phyloP scores from a whole-genome alignment of 1,140 invertebrate genomes.

The Chymomyza costata region DNA sequence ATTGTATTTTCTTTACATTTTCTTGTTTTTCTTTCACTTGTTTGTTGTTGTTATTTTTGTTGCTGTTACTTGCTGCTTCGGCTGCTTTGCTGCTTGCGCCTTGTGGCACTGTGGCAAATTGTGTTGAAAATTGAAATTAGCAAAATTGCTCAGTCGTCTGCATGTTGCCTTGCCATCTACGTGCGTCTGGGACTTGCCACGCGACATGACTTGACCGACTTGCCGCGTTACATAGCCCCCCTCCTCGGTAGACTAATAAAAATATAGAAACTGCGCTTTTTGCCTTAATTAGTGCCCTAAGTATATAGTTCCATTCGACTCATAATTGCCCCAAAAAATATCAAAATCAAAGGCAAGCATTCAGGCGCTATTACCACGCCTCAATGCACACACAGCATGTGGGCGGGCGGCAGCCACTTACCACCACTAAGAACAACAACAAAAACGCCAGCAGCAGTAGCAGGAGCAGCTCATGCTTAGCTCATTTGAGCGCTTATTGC shows the following conservation, averaged over 20 bases:
- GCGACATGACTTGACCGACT: constrained; percentile 20
- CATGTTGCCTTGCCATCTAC: not conserved
- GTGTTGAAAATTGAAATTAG: constrained; percentile 66
- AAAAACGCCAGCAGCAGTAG: not conserved
- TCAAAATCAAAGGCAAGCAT: not conserved
- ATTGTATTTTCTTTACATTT: not conserved
- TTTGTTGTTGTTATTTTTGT: constrained; percentile 11
- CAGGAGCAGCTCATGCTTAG: not conserved
- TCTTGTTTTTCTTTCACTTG: constrained; percentile 14
- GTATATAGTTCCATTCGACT: too few relatives aligned
- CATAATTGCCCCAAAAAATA: not conserved
- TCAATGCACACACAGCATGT: not conserved
- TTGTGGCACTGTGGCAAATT: constrained; percentile 24
- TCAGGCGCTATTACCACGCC: not conserved
- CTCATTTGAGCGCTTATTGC: constrained; percentile 29
- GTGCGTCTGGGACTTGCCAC: not conserved
- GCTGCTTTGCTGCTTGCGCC: not conserved
- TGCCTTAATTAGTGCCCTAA: too few relatives aligned
- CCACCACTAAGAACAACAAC: not conserved
- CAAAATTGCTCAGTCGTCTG: constrained; percentile 17
- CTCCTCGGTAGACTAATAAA: constrained; percentile 10
- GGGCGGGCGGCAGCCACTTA: not conserved
- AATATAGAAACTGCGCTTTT: constrained; percentile 23
- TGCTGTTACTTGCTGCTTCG: constrained; percentile 19
- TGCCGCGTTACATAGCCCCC: not conserved